These are phyloP conservation scores for Drosophila setifemur DNA, from an alignment of 1,140 invertebrate species.

Conservation along the genomic window DNA sequence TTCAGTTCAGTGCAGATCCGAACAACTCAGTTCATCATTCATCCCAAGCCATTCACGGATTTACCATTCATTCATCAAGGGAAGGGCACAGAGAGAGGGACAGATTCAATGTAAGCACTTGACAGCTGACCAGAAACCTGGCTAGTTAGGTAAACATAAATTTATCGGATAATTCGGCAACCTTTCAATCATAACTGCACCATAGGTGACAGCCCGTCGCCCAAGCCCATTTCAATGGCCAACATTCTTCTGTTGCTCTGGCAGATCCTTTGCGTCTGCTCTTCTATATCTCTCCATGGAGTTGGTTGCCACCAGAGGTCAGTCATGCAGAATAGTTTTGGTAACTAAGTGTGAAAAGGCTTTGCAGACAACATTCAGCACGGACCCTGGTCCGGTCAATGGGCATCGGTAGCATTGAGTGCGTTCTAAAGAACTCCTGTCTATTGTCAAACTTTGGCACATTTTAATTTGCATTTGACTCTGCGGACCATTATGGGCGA, in stretches of 20 bases:
- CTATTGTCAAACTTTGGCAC: slow-evolving; percentile 47
- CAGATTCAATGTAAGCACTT: slow-evolving; percentile 42
- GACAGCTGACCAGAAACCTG: slow-evolving; percentile 66
- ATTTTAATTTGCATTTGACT: slow-evolving; percentile 81
- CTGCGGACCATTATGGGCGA: slow-evolving; percentile 43
- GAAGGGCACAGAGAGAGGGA: slow-evolving; percentile 3
- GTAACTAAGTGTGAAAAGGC: slow-evolving; percentile 75
- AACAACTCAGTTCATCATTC: slow-evolving; percentile 64
- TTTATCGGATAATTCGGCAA: slow-evolving; percentile 81
- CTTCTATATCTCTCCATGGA: no score
- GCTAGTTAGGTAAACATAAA: slow-evolving; percentile 76
- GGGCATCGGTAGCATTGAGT: slow-evolving; percentile 31
- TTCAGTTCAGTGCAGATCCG: slow-evolving; percentile 12
- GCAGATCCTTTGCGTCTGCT: slow-evolving; percentile 32
- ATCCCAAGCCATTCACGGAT: slow-evolving; percentile 39
- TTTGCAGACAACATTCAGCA: slow-evolving; percentile 39
- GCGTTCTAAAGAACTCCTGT: slow-evolving; percentile 41
- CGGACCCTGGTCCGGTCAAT: slow-evolving; percentile 1
- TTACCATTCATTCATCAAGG: slow-evolving; percentile 56
- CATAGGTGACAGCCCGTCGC: slow-evolving; percentile 52
- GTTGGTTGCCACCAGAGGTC: no score
- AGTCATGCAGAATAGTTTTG: slow-evolving; percentile 20
- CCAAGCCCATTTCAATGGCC: slow-evolving; percentile 29
- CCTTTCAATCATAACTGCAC: slow-evolving; percentile 79
- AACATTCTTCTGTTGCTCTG: slow-evolving; percentile 54